These are phyloP conservation scores for Haliaeetus leucogaster DNA, from an alignment of 2,113 vertebrate species.

Conservation along the genomic window DNA sequence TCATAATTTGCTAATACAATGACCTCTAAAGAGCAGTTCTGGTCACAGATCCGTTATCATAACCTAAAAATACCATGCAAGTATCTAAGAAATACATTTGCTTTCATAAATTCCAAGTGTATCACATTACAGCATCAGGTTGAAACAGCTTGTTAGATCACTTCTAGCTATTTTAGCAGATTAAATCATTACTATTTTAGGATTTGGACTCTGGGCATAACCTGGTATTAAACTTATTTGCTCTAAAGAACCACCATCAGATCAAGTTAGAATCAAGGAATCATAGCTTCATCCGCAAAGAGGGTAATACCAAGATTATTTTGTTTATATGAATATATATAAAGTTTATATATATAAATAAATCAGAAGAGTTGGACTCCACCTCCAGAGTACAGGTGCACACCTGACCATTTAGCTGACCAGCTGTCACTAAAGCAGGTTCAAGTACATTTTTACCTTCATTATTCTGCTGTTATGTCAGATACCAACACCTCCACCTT, in stretches of 20 bases:
- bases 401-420: not conserved
- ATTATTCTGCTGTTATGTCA: not conserved
- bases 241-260: not conserved
- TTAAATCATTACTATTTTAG: conserved; percentile 33
- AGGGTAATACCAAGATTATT: not conserved
- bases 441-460: not conserved
- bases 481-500: not conserved
- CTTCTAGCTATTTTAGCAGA: not conserved
- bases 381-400: not conserved
- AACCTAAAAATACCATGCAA: conserved; percentile 9
- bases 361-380: not conserved
- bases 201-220: not conserved
- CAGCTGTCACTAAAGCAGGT: not conserved
- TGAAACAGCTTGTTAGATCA: not conserved
- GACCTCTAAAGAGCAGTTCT: not conserved
- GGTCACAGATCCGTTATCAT: not conserved
- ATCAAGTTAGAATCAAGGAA: not conserved
- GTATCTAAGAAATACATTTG: not conserved
- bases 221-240: not conserved
- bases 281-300: not conserved
- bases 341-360: too few species aligned
- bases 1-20: not conserved
- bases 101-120: not conserved
- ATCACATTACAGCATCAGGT: not conserved
- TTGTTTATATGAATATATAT: not conserved